Conservation (phyloP, 1,140 invertebrate species). For the Cecropterus lyciades region DNA sequence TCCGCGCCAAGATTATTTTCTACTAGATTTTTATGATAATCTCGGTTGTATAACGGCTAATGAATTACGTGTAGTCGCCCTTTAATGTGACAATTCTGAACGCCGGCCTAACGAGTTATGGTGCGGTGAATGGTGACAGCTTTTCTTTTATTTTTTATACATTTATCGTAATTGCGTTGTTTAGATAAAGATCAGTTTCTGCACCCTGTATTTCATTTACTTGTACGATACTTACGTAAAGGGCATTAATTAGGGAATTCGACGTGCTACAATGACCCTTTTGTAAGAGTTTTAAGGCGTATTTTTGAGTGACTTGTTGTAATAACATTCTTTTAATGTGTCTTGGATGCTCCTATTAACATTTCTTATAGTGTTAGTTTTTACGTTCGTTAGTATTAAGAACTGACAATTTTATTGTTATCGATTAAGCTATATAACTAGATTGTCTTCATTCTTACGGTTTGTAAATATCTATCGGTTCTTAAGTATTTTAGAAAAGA, state of each 20-base stretch:
- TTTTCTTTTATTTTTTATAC: conserved; percentile 36
- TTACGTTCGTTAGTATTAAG: neutral
- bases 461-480: too few species aligned
- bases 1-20: conserved; percentile 72
- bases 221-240: conserved; percentile 18
- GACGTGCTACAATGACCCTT: neutral
- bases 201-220: conserved; percentile 42
- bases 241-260: neutral
- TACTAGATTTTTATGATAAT: conserved; percentile 81
- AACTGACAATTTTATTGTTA: neutral
- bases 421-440: neutral
- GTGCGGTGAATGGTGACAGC: conserved; percentile 45
- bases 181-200: conserved; percentile 44
- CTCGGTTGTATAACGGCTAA: conserved; percentile 68
- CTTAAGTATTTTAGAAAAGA: too few species aligned
- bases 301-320: neutral
- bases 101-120: conserved; percentile 41
- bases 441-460: too few species aligned
- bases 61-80: conserved; percentile 65
- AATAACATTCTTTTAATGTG: conserved; percentile 25
- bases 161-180: conserved; percentile 34
- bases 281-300: neutral
- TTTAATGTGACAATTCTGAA: conserved; percentile 62
- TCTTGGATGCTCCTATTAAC: conserved; percentile 11
- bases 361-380: conserved; percentile 4